phyloP scores from a whole-genome alignment of 2,888 invertebrate genomes.

The Oxycera nigricornis region DNA sequence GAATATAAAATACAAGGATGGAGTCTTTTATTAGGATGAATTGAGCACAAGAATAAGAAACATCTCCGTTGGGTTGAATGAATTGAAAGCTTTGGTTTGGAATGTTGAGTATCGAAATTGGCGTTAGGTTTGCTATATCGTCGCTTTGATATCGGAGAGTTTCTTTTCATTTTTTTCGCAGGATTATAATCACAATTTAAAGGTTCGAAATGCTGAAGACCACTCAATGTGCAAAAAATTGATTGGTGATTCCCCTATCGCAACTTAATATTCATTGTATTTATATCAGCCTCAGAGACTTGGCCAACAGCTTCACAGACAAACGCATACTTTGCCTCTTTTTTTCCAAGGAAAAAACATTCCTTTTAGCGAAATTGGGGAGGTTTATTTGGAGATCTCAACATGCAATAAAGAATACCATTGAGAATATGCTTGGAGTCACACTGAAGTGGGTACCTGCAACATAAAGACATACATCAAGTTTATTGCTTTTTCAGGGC shows the following conservation, averaged over 20 bases:
- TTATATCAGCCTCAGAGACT: not conserved
- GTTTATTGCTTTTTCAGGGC: conserved; percentile 21
- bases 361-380: not conserved
- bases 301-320: conserved; percentile 9
- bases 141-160: not conserved
- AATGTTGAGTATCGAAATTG: not conserved
- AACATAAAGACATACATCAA: conserved; percentile 36
- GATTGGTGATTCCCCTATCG: too few relatives aligned
- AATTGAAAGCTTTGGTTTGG: not conserved
- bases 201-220: too few relatives aligned
- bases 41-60: not conserved
- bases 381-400: not conserved
- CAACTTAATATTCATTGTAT: too few relatives aligned
- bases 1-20: not conserved
- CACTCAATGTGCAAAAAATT: too few relatives aligned
- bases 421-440: not conserved
- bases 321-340: conserved; percentile 23
- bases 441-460: conserved; percentile 25
- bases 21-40: too few relatives aligned
- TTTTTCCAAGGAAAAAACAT: not conserved
- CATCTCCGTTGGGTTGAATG: not conserved
- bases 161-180: not conserved
- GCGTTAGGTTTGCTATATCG: not conserved
- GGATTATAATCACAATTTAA: too few relatives aligned
- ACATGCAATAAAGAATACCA: not conserved